Percentiles rank a stretch among this genome's conserved stretches.
Evolutionary conservation across 2,888 invertebrate genomes (phyloP).

Genomic region (Tachina fera): DNA sequence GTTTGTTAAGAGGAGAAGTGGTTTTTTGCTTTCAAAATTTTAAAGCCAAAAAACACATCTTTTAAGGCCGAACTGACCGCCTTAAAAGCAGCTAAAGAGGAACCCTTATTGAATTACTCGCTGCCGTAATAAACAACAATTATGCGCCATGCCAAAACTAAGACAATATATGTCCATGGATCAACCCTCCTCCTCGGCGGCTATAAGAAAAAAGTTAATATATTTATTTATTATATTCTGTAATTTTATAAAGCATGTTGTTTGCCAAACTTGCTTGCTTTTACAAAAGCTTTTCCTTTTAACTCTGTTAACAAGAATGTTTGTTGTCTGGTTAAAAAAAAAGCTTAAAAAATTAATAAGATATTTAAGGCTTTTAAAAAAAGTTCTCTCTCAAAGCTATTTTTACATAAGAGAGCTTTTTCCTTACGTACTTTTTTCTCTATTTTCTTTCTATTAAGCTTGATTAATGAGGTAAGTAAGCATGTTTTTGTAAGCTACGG

Average conservation of each 20-base stretch:
- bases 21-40: background rate
- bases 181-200: slow-evolving; percentile 80
- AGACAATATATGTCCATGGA: slow-evolving; percentile 90
- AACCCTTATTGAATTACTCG: slow-evolving; percentile 18
- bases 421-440: too few species aligned
- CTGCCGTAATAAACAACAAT: slow-evolving; percentile 74
- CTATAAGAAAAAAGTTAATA: slow-evolving; percentile 83
- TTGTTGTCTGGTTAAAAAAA: background rate
- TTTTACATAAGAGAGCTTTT: background rate
- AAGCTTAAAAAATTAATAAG: background rate
- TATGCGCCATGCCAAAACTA: slow-evolving; percentile 89
- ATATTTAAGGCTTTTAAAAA: background rate
- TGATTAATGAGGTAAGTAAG: too few species aligned
- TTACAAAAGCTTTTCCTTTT: slow-evolving; percentile 7
- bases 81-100: slow-evolving; percentile 7
- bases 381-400: background rate
- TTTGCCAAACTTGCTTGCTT: background rate
- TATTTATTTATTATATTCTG: slow-evolving; percentile 5
- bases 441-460: too few species aligned
- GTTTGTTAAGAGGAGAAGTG: slow-evolving; percentile 23
- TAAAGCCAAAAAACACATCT: background rate
- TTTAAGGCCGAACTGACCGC: slow-evolving; percentile 8
- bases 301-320: slow-evolving; percentile 1
- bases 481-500: too few species aligned
- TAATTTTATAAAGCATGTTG: slow-evolving; percentile 10